Evolutionary conservation across 2,113 vertebrate genomes (phyloP).

Genomic region (Trichechus manatus): DNA sequence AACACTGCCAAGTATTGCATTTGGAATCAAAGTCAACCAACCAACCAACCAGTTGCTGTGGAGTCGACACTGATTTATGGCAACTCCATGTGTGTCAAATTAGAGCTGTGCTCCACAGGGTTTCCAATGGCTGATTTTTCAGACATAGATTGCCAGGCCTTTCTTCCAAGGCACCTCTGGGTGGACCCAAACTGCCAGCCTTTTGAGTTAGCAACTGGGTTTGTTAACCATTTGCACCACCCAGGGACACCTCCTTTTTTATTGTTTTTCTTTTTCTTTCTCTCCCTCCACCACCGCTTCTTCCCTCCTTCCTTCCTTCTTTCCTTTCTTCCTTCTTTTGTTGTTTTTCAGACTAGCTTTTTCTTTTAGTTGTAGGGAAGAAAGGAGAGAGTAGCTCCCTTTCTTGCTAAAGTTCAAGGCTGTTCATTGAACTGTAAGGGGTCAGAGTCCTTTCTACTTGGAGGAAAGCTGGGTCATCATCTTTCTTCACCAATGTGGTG

Average conservation of each 20-base stretch:
- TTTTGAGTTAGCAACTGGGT: not conserved
- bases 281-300: rapidly evolving
- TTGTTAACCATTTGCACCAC: not conserved
- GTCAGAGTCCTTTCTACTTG: slow-evolving; percentile 47
- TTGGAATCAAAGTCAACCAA: not conserved
- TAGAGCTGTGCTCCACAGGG: not conserved
- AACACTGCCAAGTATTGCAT: not conserved
- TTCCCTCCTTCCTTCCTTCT: not conserved
- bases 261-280: no score
- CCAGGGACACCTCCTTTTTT: not conserved
- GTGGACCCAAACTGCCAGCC: not conserved
- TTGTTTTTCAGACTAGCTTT: not conserved
- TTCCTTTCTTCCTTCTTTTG: not conserved
- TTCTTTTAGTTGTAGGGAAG: not conserved
- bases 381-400: not conserved
- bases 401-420: not conserved
- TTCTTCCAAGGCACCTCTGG: not conserved
- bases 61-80: not conserved
- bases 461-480: slow-evolving; percentile 70
- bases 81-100: not conserved
- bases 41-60: not conserved
- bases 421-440: rapidly evolving
- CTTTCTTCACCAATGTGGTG: slow-evolving; percentile 67
- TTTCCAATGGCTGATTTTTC: not conserved
- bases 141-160: not conserved